Evolutionary conservation across 2,797 vertebrate species (phyloP), one percentile per base, ranked within the genome.

Genomic region (Garrulus glandarius): DNA sequence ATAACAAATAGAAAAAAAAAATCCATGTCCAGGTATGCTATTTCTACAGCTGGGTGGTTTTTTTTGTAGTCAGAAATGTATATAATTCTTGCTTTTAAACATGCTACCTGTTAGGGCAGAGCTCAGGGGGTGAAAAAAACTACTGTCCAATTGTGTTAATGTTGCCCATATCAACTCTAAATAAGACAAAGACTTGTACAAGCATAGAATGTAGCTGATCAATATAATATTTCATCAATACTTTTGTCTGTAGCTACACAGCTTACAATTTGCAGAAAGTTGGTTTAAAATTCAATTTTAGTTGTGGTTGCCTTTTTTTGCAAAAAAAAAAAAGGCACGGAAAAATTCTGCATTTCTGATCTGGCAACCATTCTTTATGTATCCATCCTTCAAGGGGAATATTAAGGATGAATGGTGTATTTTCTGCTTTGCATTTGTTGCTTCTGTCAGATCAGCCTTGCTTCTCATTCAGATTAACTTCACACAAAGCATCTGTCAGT

Each of bases 401-500:
- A 36, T 61, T 90, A 53, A 67, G 32, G 20, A 65, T 67, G 26
- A 72, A 37, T 56, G 8, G 24, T 82, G 32, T 59, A 53, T 79
- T 79, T 92, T 68, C 57, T 79, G 16, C 46, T 56, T 64, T 32
- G 18, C 6, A 2, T 92, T 93, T 80, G 8, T 84, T 70, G 20
- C 41, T 72, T 53, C 59, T 76, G 82, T 92, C 56, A 65, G 44
- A 32, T 91, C 64, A 91, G 18, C 29, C 37, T 91, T 49, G 8
- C 75, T n/a, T 91, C 75, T 88, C 56, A 44, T 47, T 79, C 41
- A 65, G 41, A 49, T 89, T 47, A 59, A 56, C 41, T 70, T 91
- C 34, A 39, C 70, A 69, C 34, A 89, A 89, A 92, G 30, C n/a
- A 52, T 87, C 57, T 91, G 52, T 84, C 71, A 79, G 41, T 82